Base-by-base conservation (phyloP, 2,113 vertebrate genomes). In the Paramisgurnus dabryanus region DNA sequence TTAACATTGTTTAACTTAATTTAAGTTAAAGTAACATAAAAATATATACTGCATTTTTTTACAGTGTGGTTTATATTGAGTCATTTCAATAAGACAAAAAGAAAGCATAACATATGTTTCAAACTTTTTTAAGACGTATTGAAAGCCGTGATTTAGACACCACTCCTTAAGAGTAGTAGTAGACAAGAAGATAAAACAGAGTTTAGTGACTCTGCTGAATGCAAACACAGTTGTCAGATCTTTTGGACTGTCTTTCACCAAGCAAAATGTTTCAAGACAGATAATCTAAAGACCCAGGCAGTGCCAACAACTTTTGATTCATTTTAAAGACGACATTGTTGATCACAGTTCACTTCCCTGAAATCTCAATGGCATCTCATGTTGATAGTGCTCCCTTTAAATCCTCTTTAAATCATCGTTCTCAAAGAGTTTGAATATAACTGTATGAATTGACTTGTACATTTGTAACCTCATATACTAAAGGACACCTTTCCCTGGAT, bases 101-200 rank as follows among this genome's bases (percentile, higher is more conserved):
- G 39, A 76, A 43, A 11, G 7, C n/a, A 27, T 45, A 43, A 34
- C 63, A 78, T 80, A 64, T 67, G 67, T 74, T 78, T 84, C 67
- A 69, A 72, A 67, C 50, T 81, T 12, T 9, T 57, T 80, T 78
- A 64, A 77, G 68, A 68, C 45, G 67, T 74, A 50, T 15, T 73
- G 71, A 67, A 66, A 67, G 45, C 60, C 60, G 75, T 69, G 18
- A 60, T 58, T 83, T 81, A 27, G 39, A 12, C 22, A 22, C 22
- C 22, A 22, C 22, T 22, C 22, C 27, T 34, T 34, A 34, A 34
- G 27, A 34, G 27, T 34, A 50, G 58, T 67, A 69, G 80, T 70
- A 80, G 76, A 71, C 67, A 78, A 10, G 74, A 72, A 43, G 68
- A 78, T 83, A 79, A 78, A 78, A 69, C 58, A 81, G 67, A 57